Conservation (phyloP, 2,113 vertebrate genomes). For the Bubalus kerabau region DNA sequence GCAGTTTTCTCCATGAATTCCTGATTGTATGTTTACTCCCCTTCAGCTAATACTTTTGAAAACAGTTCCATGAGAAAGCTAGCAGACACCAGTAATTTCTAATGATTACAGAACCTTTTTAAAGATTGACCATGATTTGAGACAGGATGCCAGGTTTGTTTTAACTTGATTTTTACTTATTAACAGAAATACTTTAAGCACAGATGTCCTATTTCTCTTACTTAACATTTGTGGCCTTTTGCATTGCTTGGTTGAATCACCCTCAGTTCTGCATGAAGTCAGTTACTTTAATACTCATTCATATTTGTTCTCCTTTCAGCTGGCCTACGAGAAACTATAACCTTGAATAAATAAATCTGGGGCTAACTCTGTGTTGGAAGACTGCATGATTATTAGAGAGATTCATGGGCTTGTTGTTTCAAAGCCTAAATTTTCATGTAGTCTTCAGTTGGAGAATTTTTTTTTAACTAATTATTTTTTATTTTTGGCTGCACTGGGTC, state of each 20-base stretch:
- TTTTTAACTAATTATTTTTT: not conserved
- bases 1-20: not conserved
- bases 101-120: not conserved
- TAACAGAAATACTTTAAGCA: not conserved
- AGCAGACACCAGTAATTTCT: not conserved
- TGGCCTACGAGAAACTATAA: not conserved
- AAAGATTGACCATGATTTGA: not conserved
- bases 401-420: not conserved
- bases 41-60: not conserved
- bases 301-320: not conserved
- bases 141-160: not conserved
- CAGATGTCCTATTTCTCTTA: not conserved
- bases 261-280: not conserved
- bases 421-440: not conserved
- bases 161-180: not conserved
- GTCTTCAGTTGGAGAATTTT: not conserved
- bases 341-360: not conserved
- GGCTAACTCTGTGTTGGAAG: not conserved
- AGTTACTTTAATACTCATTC: not conserved
- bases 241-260: not conserved
- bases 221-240: not conserved
- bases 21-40: not conserved
- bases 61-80: not conserved
- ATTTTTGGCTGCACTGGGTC: not conserved
- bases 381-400: not conserved